These are phyloP conservation scores for Gobionotothen gibberifrons DNA, from an alignment of 2,797 vertebrate species.

Conservation along the genomic window DNA sequence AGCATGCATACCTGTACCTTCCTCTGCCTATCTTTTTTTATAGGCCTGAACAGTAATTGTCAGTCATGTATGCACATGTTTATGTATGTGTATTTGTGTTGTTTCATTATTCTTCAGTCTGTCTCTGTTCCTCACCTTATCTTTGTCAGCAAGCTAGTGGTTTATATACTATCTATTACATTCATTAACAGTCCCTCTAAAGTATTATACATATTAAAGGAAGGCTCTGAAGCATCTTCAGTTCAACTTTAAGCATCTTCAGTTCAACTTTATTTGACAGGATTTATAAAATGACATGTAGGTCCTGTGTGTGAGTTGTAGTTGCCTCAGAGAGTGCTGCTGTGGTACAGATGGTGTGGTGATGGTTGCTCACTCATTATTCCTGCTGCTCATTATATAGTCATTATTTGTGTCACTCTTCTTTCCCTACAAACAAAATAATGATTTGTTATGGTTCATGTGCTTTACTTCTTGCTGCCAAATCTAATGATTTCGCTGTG, in stretches of 20 bases:
- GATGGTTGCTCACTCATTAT: conserved; percentile 50
- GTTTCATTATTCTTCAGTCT: conserved; percentile 5
- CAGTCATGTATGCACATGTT: conserved; percentile 11
- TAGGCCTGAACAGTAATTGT: conserved; percentile 13
- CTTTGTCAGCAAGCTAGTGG: conserved; percentile 13
- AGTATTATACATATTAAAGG: conserved; percentile 60
- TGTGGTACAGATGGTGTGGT: conserved; percentile 50
- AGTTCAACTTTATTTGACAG: conserved; percentile 43
- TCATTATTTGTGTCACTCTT: conserved; percentile 61
- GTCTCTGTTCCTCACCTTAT: conserved; percentile 2
- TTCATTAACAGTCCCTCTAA: conserved; percentile 50
- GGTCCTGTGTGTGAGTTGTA: conserved; percentile 43
- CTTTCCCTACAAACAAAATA: conserved; percentile 40
- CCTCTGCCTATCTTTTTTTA: neutral
- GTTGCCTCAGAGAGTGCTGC: conserved; percentile 14
- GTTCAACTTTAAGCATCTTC: conserved; percentile 50
- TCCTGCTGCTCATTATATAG: conserved; percentile 66
- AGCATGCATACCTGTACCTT: conserved; percentile 13
- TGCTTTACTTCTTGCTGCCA: conserved; percentile 12
- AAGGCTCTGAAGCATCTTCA: conserved; percentile 41
- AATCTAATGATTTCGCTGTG: conserved; percentile 21
- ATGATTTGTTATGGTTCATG: conserved; percentile 44
- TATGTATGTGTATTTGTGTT: conserved; percentile 15
- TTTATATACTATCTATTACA: conserved; percentile 62
- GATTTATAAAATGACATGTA: conserved; percentile 27